Conservation (phyloP, 2,113 vertebrate species). For the Leptocoma aspasia region DNA sequence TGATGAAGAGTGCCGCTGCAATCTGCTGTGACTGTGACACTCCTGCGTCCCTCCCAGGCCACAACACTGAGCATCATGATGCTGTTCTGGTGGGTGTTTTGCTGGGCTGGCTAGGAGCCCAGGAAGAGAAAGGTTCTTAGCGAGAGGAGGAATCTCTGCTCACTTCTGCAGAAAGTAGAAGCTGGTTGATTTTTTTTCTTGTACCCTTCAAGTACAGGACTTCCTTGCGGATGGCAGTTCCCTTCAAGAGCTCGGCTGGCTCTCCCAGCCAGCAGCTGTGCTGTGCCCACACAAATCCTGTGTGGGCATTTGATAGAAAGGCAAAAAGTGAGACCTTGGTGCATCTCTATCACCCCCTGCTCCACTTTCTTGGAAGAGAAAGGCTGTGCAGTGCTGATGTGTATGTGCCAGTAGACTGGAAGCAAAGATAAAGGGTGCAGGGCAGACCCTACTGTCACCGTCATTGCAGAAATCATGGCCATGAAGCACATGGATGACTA, state of each 20-base stretch:
- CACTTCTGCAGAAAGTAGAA: background rate
- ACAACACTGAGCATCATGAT: accelerated
- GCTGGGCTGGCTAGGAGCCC: background rate
- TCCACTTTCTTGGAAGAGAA: background rate
- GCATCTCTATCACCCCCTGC: background rate
- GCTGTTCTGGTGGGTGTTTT: background rate
- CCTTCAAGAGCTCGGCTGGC: background rate
- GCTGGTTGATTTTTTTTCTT: background rate
- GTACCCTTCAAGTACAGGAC: background rate
- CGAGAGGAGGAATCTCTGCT: background rate
- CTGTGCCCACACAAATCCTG: background rate
- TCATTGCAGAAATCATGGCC: accelerated
- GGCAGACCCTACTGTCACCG: background rate
- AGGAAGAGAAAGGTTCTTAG: background rate
- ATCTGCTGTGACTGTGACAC: background rate
- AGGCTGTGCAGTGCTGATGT: accelerated
- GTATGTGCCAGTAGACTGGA: accelerated
- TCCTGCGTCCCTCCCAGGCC: background rate
- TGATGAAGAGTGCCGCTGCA: background rate
- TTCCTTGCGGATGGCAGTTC: background rate
- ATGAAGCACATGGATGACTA: background rate
- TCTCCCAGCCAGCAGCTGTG: background rate
- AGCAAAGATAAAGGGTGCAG: background rate
- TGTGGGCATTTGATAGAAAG: accelerated
- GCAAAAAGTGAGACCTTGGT: background rate